A percentile compares a stretch with the other conserved stretches of the same genome.
Evolutionary conservation across 2,797 vertebrate genomes (phyloP).

Genomic region (Amblyraja radiata): DNA sequence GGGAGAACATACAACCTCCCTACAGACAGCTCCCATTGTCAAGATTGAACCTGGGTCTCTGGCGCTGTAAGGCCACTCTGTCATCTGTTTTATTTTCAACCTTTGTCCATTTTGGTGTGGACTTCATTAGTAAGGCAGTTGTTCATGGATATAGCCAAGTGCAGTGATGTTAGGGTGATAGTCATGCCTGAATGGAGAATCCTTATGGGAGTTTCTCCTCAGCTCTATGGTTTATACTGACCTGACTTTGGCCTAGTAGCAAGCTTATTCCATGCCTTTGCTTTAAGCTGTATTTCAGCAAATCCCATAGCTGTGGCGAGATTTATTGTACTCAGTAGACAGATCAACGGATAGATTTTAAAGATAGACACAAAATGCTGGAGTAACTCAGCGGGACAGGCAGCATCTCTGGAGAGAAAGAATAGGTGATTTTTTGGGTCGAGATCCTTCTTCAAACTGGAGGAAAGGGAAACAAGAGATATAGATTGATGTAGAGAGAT

Average conservation of each 20-base stretch:
- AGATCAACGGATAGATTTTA: background rate
- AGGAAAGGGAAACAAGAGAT: too few relatives aligned
- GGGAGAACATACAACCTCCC: too few relatives aligned
- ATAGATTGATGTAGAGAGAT: too few relatives aligned
- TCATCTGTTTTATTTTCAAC: background rate
- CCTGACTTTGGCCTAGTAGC: background rate
- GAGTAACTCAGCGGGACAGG: too few relatives aligned
- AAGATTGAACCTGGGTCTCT: too few relatives aligned
- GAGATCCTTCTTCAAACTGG: too few relatives aligned
- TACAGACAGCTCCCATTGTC: too few relatives aligned
- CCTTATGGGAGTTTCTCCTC: background rate
- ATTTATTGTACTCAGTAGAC: background rate
- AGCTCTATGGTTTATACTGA: background rate
- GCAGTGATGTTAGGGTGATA: background rate
- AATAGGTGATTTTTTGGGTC: too few relatives aligned
- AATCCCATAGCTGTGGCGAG: background rate
- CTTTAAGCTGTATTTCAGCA: background rate
- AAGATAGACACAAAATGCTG: too few relatives aligned
- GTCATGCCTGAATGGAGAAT: background rate
- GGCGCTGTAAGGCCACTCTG: too few relatives aligned
- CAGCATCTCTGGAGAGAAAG: too few relatives aligned
- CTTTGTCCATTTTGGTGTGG: background rate
- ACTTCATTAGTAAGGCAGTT: background rate
- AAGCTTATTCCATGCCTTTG: background rate
- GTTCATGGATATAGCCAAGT: background rate